Evolutionary conservation across 2,797 vertebrate species (phyloP).

Genomic region (Nannoperca australis): DNA sequence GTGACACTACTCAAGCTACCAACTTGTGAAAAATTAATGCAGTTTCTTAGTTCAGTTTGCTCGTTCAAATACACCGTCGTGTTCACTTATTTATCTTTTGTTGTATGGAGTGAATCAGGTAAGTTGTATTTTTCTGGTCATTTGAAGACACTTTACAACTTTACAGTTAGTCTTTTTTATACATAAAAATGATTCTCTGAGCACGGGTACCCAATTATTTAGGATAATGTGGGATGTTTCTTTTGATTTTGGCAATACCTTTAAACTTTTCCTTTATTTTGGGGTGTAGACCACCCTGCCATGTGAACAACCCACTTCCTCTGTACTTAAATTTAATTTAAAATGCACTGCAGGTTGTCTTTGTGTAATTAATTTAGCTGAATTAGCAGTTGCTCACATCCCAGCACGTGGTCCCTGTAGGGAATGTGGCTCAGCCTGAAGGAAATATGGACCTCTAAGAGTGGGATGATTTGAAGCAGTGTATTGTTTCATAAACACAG

Average conservation of each 20-base stretch:
- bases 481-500: conserved; percentile 16
- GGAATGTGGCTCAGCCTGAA: neutral
- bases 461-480: neutral
- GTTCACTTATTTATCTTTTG: neutral
- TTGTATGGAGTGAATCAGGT: conserved; percentile 41
- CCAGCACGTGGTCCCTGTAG: neutral
- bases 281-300: neutral
- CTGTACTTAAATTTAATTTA: conserved; percentile 2
- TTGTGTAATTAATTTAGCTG: conserved; percentile 13
- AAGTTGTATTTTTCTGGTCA: conserved; percentile 20
- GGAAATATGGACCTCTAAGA: conserved; percentile 12
- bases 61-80: neutral
- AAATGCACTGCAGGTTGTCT: neutral
- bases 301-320: neutral
- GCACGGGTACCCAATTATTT: neutral
- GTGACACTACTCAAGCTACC: conserved; percentile 18
- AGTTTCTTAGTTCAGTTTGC: conserved; percentile 6
- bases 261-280: conserved; percentile 1
- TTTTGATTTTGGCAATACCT: neutral
- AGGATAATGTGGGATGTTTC: neutral
- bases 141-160: neutral
- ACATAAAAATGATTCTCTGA: neutral
- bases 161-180: neutral
- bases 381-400: conserved; percentile 17
- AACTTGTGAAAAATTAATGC: conserved; percentile 59